phyloP scores from a whole-genome alignment of 2,888 invertebrate species.

The Maniola hyperantus region DNA sequence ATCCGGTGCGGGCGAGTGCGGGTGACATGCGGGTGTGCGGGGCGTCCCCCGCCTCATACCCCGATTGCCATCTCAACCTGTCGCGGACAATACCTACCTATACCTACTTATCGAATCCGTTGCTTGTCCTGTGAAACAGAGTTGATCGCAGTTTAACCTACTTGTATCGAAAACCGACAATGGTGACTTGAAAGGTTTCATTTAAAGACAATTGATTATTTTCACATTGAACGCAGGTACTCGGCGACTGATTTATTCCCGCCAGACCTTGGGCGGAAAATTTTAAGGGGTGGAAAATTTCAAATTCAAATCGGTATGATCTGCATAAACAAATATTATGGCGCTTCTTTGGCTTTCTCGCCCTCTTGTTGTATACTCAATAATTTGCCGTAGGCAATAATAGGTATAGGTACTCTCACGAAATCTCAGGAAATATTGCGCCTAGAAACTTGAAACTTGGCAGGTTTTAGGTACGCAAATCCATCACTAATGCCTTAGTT shows the following conservation, averaged over 20 bases:
- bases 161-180: conserved; percentile 13
- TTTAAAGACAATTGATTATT: conserved; percentile 10
- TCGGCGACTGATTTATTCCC: neutral
- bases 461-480: too few species aligned
- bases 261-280: neutral
- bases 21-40: too few species aligned
- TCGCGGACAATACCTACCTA: too few species aligned
- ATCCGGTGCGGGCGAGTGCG: too few species aligned
- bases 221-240: conserved; percentile 8
- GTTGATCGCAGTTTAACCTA: conserved; percentile 22
- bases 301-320: neutral
- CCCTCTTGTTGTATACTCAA: neutral
- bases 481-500: too few species aligned
- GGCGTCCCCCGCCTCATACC: too few species aligned
- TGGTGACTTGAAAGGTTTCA: conserved; percentile 14
- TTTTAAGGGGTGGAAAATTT: neutral
- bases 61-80: too few species aligned
- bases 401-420: too few species aligned
- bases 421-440: too few species aligned
- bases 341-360: neutral
- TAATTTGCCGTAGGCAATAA: too few species aligned
- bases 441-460: too few species aligned
- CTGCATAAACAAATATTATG: neutral
- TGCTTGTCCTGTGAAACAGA: neutral
- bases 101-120: conserved; percentile 4